These are phyloP conservation scores for Tribolium madens DNA, from an alignment of 1,140 invertebrate species.

Conservation along the genomic window DNA sequence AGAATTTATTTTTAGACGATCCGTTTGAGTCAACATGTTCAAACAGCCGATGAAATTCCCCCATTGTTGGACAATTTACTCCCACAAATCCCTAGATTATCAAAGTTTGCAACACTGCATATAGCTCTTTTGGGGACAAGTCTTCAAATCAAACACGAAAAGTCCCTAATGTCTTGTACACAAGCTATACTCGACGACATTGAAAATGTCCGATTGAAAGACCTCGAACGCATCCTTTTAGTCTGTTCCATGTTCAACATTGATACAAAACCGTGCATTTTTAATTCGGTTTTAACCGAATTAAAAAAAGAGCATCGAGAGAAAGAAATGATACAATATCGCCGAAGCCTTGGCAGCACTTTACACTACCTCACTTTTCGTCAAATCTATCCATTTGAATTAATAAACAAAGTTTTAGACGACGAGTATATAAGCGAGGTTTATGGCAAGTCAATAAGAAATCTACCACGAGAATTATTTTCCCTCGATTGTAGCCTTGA, in stretches of 20 bases:
- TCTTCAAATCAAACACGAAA: slow-evolving; percentile 61
- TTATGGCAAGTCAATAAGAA: slow-evolving; percentile 47
- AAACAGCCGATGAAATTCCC: slow-evolving; percentile 43
- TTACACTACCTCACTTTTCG: slow-evolving; percentile 67
- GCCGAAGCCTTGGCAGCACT: slow-evolving; percentile 64
- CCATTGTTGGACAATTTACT: slow-evolving; percentile 51
- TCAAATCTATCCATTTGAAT: slow-evolving; percentile 68
- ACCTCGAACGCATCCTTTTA: slow-evolving; percentile 72
- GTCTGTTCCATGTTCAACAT: slow-evolving; percentile 68
- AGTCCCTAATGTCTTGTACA: slow-evolving; percentile 18
- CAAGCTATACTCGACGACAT: slow-evolving; percentile 58
- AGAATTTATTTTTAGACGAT: slow-evolving; percentile 49
- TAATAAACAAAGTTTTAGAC: slow-evolving; percentile 61
- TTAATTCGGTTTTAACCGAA: slow-evolving; percentile 65
- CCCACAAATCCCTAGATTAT: slow-evolving; percentile 65
- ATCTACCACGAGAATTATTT: slow-evolving; percentile 67
- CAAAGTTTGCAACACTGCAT: slow-evolving; percentile 67
- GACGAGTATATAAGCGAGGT: slow-evolving; percentile 1
- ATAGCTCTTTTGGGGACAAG: slow-evolving; percentile 68
- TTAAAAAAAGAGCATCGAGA: slow-evolving; percentile 65
- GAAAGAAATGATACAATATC: slow-evolving; percentile 67
- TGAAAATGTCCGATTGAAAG: slow-evolving; percentile 69
- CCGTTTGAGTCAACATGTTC: slow-evolving; percentile 46
- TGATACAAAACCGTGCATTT: slow-evolving; percentile 64
- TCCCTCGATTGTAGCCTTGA: slow-evolving; percentile 69